Evolutionary conservation across 2,888 invertebrate species (phyloP).

Genomic region (Malthinus seriepunctatus): DNA sequence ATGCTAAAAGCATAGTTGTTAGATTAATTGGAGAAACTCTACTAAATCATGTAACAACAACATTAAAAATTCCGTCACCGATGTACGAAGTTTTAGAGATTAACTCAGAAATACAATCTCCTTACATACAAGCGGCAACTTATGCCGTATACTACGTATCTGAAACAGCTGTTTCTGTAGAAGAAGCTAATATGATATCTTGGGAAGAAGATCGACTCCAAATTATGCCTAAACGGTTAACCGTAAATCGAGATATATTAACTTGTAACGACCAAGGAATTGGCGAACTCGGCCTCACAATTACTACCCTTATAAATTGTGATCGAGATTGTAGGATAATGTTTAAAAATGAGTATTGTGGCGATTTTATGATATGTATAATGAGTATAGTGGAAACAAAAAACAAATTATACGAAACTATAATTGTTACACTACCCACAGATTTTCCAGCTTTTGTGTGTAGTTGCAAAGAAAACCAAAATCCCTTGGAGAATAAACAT

Average conservation of each 20-base stretch:
- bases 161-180: constrained; percentile 7
- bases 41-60: constrained; percentile 14
- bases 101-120: constrained; percentile 28
- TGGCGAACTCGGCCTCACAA: constrained; percentile 8
- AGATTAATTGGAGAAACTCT: constrained; percentile 42
- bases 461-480: background rate
- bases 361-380: background rate
- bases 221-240: constrained; percentile 15
- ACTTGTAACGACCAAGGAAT: constrained; percentile 18
- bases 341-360: background rate
- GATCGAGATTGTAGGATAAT: background rate
- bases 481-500: constrained; percentile 2
- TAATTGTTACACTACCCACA: background rate
- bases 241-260: background rate
- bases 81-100: constrained; percentile 31
- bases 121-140: constrained; percentile 28
- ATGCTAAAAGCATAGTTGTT: constrained; percentile 41
- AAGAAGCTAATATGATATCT: background rate
- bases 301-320: background rate
- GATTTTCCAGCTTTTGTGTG: background rate
- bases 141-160: constrained; percentile 23
- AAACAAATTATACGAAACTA: background rate
- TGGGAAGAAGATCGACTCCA: background rate
- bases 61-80: constrained; percentile 8
- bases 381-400: background rate